These are phyloP conservation scores for Chlorodrepanis virens DNA, from an alignment of 2,113 vertebrate genomes.

Conservation along the genomic window DNA sequence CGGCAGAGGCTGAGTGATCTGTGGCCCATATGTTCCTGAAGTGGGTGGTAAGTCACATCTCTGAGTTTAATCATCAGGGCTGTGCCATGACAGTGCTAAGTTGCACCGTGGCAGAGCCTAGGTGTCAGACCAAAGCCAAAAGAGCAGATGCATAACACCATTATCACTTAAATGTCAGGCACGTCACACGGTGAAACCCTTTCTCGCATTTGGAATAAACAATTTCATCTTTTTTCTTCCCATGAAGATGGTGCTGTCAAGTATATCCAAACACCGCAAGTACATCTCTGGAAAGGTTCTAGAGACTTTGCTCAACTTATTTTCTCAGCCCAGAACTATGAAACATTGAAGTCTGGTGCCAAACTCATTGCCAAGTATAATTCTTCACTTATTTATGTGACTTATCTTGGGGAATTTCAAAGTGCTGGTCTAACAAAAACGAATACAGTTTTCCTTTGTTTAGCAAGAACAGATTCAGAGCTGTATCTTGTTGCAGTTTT, in stretches of 20 bases:
- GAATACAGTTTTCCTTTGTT: constrained; percentile 40
- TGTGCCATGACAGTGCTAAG: constrained; percentile 34
- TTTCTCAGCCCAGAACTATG: constrained; percentile 51
- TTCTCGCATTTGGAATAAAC: constrained; percentile 29
- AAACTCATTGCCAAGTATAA: constrained; percentile 50
- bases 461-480: constrained; percentile 2
- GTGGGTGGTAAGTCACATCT: not conserved
- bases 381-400: constrained; percentile 52
- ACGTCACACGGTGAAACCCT: constrained; percentile 27
- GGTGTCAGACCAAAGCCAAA: constrained; percentile 61
- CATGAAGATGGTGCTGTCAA: constrained; percentile 43
- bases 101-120: constrained; percentile 29
- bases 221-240: constrained; percentile 37
- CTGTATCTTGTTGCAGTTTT: not conserved
- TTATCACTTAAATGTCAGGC: constrained; percentile 58
- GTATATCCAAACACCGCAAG: constrained; percentile 30
- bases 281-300: constrained; percentile 37
- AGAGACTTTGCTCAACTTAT: constrained; percentile 27
- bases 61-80: constrained; percentile 22
- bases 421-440: constrained; percentile 29
- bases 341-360: constrained; percentile 29
- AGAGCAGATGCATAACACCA: constrained; percentile 38
- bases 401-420: constrained; percentile 58
- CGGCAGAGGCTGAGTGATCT: not conserved
- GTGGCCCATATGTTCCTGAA: constrained; percentile 36